Base-by-base conservation (phyloP, 23 tunicate genomes). In the Pegea sp. region DNA sequence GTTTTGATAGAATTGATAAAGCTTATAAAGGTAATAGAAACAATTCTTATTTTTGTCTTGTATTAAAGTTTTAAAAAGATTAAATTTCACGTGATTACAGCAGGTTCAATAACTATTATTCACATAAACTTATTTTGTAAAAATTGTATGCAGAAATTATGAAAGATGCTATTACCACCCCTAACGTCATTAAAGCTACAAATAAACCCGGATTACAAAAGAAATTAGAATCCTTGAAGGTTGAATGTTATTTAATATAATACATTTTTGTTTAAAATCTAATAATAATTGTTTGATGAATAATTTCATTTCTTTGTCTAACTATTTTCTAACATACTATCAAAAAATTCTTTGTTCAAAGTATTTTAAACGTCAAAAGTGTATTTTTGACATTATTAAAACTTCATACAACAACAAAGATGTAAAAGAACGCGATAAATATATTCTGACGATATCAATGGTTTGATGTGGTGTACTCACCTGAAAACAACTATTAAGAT, bases 181-280 rank as follows among this genome's bases (percentile, higher is more conserved):
- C 95, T 8, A 84, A 84, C 42, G 95, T 84, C 28, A 66, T 89
- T n/a, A 71, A 89, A 66, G 98, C 98, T 7, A 89, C 98, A 4
- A 77, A 77, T 54, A 89, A 77, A 49, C 32, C 73, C 18, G 90
- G 90, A 1, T 55, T 89, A 20, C 70, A 50, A 24, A 90, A 71
- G 52, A 51, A 65, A 49, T 53, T 89, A 24, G 98, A 89, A 64
- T 46, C 59, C 8, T 46, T 89, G 11, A 72, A 77, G 71, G 90
- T 68, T 26, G 2, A 3, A 19, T 1, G 1, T 56, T 16, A n/a
- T n/a, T n/a, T n/a, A n/a, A n/a, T n/a, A n/a, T n/a, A n/a, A n/a
- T n/a, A n/a, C n/a, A n/a, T n/a, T n/a, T n/a, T n/a, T n/a, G n/a
- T n/a, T n/a, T n/a, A n/a, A n/a, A n/a, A n/a, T n/a, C n/a, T n/a